Evolutionary conservation across 2,888 invertebrate species (phyloP), one percentile per base, ranked within the genome.

Genomic region (Drosophila macrospina): DNA sequence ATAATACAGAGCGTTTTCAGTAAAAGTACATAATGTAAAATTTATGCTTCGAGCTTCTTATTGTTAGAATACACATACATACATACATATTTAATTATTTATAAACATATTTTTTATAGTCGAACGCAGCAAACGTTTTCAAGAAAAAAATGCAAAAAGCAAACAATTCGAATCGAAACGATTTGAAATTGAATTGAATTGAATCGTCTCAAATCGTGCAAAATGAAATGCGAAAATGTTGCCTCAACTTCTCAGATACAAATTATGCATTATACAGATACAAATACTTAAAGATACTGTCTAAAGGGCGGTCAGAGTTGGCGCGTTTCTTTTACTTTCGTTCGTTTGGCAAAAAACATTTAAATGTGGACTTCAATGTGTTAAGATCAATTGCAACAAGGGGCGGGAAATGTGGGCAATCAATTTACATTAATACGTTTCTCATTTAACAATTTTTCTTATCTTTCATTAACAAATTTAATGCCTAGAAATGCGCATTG

Each of bases 1-100:
- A 85, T 83, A 83, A 87, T 83, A 83, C 86, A 87, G 69, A 82
- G 69, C 69, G 66, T 69, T 80, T 83, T 83, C 63, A 69, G 47
- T 86, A 66, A 76, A 76, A 69, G 59, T 62, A 69, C 69, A 62
- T 78, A 70, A 67, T 78, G 70, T 81, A 78, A 69, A 76, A 69
- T 75, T 69, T 62, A 71, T 69, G 82, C 85, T 83, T 83, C 87
- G 88, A 87, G 85, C 82, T 80, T 64, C 84, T 84, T 86, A 81
- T 65, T 69, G 80, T 80, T 86, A 84, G 71, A 81, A 80, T 83
- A 84, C 78, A 86, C 84, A 80, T 63, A 61, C 80, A 74, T 75
- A 80, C 57, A 73, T 68, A 71, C 45, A 71, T 65, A 66, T 57
- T 73, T 67, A 73, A 56, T 65, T 69, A 77, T 85, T 71, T 75